Conservation (phyloP, 2,888 invertebrate species). For the Cosmia trapezina region DNA sequence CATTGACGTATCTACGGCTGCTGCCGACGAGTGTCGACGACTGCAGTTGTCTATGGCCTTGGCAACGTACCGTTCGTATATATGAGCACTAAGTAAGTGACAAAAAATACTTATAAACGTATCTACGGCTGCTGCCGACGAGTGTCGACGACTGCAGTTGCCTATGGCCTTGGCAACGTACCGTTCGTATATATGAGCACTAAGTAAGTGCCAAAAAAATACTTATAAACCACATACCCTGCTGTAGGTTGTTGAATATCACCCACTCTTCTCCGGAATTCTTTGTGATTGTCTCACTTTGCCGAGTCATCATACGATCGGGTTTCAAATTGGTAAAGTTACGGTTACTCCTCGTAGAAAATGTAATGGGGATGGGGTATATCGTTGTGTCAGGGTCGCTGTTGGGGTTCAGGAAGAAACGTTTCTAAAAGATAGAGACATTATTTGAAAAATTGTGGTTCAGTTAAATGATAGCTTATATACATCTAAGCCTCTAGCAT, state of each 20-base stretch:
- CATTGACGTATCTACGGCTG: no score
- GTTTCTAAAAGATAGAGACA: slow-evolving; percentile 79
- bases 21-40: no score
- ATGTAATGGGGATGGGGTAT: slow-evolving; percentile 87
- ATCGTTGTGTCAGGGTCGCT: slow-evolving; percentile 75
- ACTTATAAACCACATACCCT: slow-evolving; percentile 81
- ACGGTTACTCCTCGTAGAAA: slow-evolving; percentile 77
- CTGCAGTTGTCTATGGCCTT: no score
- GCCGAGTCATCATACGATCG: slow-evolving; percentile 85
- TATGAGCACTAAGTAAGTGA: no score
- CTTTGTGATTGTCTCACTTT: slow-evolving; percentile 74
- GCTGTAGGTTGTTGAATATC: slow-evolving; percentile 92
- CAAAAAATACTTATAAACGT: no score
- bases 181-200: neutral
- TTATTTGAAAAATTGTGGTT: neutral
- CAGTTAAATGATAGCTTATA: neutral
- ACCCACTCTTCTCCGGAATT: slow-evolving; percentile 89
- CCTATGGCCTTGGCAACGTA: neutral
- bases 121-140: neutral
- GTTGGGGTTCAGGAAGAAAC: slow-evolving; percentile 88
- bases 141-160: neutral
- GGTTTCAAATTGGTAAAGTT: slow-evolving; percentile 78
- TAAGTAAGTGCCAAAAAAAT: neutral
- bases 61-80: no score
- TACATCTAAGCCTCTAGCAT: neutral